phyloP scores from a whole-genome alignment of 2,113 vertebrate species.

The Tylochromis polylepis region DNA sequence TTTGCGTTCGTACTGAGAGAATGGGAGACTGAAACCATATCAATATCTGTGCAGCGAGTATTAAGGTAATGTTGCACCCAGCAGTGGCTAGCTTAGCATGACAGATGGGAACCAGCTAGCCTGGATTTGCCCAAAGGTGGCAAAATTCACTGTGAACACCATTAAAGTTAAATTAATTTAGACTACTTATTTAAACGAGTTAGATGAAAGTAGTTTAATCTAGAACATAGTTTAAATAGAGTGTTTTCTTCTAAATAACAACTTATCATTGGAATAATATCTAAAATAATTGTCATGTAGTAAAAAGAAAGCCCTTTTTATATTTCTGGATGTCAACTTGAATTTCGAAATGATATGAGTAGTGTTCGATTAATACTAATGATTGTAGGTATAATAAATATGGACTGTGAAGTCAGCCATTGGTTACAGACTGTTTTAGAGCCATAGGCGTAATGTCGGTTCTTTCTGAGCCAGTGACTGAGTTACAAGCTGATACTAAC shows the following conservation, averaged over 20 bases:
- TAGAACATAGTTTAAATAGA: not conserved
- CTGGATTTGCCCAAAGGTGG: not conserved
- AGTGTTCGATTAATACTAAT: not conserved
- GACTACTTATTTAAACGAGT: not conserved
- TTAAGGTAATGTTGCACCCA: not conserved
- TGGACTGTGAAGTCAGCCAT: no score
- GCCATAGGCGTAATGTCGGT: accelerated
- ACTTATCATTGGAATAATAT: not conserved
- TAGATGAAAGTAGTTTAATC: not conserved
- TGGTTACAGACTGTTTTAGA: not conserved
- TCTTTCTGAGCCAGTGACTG: not conserved
- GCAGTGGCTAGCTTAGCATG: not conserved
- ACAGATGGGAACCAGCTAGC: not conserved
- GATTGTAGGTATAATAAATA: not conserved
- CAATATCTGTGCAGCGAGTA: not conserved
- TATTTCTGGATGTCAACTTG: not conserved
- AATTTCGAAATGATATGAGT: accelerated
- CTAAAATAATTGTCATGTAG: not conserved
- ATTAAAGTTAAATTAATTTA: not conserved
- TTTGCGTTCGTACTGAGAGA: not conserved
- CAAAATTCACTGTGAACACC: not conserved
- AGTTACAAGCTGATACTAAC: not conserved
- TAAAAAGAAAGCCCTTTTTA: accelerated
- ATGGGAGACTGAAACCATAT: not conserved
- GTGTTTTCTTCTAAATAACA: not conserved